These are phyloP conservation scores for Thumatha senex DNA, from an alignment of 2,888 invertebrate genomes.

Conservation along the genomic window DNA sequence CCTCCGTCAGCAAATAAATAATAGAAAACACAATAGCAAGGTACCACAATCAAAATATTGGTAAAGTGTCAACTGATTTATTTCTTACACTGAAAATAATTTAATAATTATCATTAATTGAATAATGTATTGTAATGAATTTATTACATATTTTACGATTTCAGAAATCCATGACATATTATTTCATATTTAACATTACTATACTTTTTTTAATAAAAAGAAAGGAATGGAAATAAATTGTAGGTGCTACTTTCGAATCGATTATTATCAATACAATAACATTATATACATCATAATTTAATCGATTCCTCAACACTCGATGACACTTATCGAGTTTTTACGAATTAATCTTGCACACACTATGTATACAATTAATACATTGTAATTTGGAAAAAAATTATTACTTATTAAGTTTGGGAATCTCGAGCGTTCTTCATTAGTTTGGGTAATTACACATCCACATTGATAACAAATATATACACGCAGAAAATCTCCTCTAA, in stretches of 20 bases:
- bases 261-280: constrained; percentile 33
- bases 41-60: constrained; percentile 40
- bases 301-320: constrained; percentile 48
- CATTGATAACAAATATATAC: constrained; percentile 14
- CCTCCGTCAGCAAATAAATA: constrained; percentile 21
- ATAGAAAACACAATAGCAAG: constrained; percentile 31
- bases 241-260: constrained; percentile 39
- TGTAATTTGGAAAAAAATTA: constrained; percentile 59
- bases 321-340: constrained; percentile 36
- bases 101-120: constrained; percentile 43
- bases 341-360: constrained; percentile 69
- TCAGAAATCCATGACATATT: constrained; percentile 26
- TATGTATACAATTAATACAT: constrained; percentile 76
- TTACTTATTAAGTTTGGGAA: constrained; percentile 31
- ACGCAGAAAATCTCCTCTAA: constrained; percentile 12
- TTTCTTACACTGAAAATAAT: constrained; percentile 56
- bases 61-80: constrained; percentile 49
- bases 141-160: constrained; percentile 21
- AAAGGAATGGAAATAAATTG: constrained; percentile 36
- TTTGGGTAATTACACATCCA: constrained; percentile 8
- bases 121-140: no score
- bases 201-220: no score
- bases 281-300: constrained; percentile 50
- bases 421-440: constrained; percentile 18
- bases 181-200: constrained; percentile 14